These are phyloP conservation scores for Mesorhabditis spiculigera DNA, from an alignment of 2,888 invertebrate species.

Conservation along the genomic window DNA sequence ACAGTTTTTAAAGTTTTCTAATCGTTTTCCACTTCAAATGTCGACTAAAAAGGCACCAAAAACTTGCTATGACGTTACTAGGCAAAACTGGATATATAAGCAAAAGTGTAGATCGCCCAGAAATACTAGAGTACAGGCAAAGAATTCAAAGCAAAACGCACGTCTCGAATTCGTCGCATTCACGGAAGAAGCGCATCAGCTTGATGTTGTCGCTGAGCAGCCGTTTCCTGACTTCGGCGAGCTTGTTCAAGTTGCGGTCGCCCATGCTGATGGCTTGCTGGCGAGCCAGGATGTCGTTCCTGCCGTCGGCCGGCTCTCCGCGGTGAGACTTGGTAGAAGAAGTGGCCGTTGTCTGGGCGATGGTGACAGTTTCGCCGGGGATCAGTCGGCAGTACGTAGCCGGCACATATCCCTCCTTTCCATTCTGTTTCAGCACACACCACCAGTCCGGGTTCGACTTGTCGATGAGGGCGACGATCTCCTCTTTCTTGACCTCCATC, in stretches of 20 bases:
- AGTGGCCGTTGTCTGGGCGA: slow-evolving; percentile 23
- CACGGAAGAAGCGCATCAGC: slow-evolving; percentile 78
- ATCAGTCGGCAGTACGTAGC: slow-evolving; percentile 71
- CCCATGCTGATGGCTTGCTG: slow-evolving; percentile 47
- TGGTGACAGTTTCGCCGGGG: slow-evolving; percentile 40
- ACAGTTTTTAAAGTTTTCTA: too few relatives aligned
- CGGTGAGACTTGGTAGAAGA: slow-evolving; percentile 20
- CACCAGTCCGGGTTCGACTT: slow-evolving; percentile 87
- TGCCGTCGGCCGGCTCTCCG: slow-evolving; percentile 19
- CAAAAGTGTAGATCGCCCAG: too few relatives aligned
- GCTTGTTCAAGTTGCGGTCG: slow-evolving; percentile 67
- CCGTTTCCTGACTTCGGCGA: slow-evolving; percentile 73
- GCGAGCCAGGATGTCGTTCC: slow-evolving; percentile 41
- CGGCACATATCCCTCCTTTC: slow-evolving; percentile 92
- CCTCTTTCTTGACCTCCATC: slow-evolving; percentile 87
- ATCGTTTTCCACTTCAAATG: too few relatives aligned
- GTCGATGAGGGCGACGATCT: slow-evolving; percentile 84
- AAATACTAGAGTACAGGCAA: too few relatives aligned
- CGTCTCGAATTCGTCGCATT: slow-evolving; percentile 94
- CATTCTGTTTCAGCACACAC: slow-evolving; percentile 80
- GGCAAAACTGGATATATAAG: too few relatives aligned
- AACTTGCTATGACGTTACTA: too few relatives aligned
- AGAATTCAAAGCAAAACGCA: too few relatives aligned
- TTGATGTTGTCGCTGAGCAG: slow-evolving; percentile 86
- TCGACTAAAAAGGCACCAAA: too few relatives aligned